phyloP scores from a whole-genome alignment of 1,140 invertebrate genomes.

The Arctopsyche grandis region DNA sequence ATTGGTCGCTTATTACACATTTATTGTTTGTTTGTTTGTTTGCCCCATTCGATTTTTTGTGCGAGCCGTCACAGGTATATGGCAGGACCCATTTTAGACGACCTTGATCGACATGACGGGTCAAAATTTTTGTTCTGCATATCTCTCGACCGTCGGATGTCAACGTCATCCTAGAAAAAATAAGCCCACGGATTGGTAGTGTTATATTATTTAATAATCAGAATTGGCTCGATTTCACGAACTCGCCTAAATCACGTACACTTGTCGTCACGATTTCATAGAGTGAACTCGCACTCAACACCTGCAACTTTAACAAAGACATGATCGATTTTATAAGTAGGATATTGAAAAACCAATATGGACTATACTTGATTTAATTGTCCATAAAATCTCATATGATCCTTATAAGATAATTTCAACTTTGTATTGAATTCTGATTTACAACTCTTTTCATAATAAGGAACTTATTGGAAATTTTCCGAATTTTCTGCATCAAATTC shows the following conservation, averaged over 20 bases:
- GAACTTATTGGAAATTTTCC: conserved; percentile 5
- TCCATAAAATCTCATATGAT: too few species aligned
- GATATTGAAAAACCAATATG: too few species aligned
- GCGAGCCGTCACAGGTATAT: not conserved
- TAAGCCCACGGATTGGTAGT: not conserved
- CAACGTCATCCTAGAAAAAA: not conserved
- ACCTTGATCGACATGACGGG: conserved; percentile 42
- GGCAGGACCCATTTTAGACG: conserved; percentile 34
- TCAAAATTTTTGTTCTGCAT: not conserved
- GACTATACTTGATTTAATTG: too few species aligned
- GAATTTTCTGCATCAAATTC: not conserved
- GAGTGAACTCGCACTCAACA: not conserved
- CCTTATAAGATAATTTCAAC: too few species aligned
- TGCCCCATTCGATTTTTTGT: conserved; percentile 30
- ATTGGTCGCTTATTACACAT: conserved; percentile 47
- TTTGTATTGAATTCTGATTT: too few species aligned
- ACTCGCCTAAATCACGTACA: not conserved
- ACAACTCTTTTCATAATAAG: too few species aligned
- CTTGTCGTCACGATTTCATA: not conserved
- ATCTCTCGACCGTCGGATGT: not conserved
- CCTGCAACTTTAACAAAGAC: too few species aligned
- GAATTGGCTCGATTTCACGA: not conserved
- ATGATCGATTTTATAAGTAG: too few species aligned
- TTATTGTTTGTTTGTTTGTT: conserved; percentile 38
- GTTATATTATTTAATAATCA: not conserved